Percentiles rank a stretch among this genome's conserved stretches.
phyloP scores from a whole-genome alignment of 2,888 invertebrate species.

The Elmis aenea region DNA sequence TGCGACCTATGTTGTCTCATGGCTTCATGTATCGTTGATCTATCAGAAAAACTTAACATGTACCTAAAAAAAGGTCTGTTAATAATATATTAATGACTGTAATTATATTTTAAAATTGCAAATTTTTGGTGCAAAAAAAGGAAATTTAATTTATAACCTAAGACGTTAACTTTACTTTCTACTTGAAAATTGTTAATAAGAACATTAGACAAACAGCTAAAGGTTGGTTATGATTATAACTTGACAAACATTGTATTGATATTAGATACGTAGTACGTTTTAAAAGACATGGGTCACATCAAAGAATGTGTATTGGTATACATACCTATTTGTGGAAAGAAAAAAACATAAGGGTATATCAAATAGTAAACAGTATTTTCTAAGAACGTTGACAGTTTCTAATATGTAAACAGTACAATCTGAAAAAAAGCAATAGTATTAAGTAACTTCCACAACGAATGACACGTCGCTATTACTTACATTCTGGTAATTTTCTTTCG shows the following conservation, averaged over 20 bases:
- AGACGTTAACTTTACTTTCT: no score
- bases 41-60: slow-evolving; percentile 60
- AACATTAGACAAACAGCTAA: not conserved
- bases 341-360: slow-evolving; percentile 79
- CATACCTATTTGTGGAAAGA: slow-evolving; percentile 71
- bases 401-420: slow-evolving; percentile 79
- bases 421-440: slow-evolving; percentile 45
- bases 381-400: slow-evolving; percentile 76
- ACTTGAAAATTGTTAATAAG: slow-evolving; percentile 7
- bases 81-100: no score
- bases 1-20: slow-evolving; percentile 89
- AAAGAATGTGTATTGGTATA: no score
- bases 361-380: slow-evolving; percentile 80
- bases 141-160: no score
- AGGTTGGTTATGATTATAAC: no score
- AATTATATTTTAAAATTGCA: no score
- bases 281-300: no score
- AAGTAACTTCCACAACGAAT: not conserved
- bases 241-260: no score
- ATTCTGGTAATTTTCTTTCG: slow-evolving; percentile 66
- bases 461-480: no score
- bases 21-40: slow-evolving; percentile 60
- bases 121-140: no score
- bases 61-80: slow-evolving; percentile 59
- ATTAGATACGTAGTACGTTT: no score